Evolutionary conservation across 2,113 vertebrate species (phyloP), one percentile per base, ranked within the genome.

Genomic region (Tautogolabrus adspersus): DNA sequence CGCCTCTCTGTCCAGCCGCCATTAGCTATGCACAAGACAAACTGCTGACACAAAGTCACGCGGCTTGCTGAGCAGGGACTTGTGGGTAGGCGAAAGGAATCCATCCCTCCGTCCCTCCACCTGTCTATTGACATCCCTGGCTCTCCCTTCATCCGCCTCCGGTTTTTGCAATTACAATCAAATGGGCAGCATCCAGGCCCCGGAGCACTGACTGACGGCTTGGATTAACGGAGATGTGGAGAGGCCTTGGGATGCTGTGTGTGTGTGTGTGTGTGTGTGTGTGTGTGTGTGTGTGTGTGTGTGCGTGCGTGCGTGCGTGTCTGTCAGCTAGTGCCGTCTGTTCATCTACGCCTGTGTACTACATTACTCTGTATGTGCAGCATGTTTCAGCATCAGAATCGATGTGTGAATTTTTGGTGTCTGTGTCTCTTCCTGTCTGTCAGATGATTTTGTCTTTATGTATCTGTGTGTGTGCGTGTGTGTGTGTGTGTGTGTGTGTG

Each of bases 21-120:
- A 95, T 97, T 96, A 96, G 93, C 94, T 93, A 96, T 96, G 95
- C 95, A 95, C 93, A 94, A 96, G 94, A 95, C 94, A 96, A 96
- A 96, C 93, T 95, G 96, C 95, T 96, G 95, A 96, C 95, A 95
- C 94, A 90, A 94, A 95, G 95, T 94, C 90, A 94, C 91, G 85
- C 90, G 80, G 89, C 93, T 30, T 82, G 79, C 69, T 76, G 63
- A 81, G 88, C 85, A 72, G 87, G 75, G 90, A 81, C 81, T 92
- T 87, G 83, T 91, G 88, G 88, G 89, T 81, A 88, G 83, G 76
- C 88, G 89, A 79, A 73, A 88, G 88, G 82, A 78, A 82, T 82
- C 87, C 84, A 89, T 88, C 76, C 79, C 78, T 84, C 84, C 70
- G 37, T 88, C 87, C 85, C 82, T 88, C 87, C 79, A 86, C 85